A percentile compares a stretch with the other conserved stretches of the same genome.
Conservation (phyloP, 1,140 invertebrate genomes). For the Dendroctonus valens region DNA sequence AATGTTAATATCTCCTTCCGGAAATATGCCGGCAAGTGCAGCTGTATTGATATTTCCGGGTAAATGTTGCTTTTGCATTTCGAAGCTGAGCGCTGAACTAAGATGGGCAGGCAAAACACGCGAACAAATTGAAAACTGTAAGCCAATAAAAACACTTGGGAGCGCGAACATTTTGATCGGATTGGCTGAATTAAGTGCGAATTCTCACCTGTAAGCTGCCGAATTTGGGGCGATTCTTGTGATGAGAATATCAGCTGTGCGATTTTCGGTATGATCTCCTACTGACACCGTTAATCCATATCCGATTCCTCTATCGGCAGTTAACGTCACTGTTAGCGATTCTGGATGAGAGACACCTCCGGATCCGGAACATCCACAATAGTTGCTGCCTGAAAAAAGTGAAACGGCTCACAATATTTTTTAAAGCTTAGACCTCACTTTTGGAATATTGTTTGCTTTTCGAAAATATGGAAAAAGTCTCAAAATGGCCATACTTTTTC, state of each 20-base stretch:
- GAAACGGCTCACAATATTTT: background rate
- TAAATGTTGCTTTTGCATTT: no score
- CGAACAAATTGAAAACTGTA: no score
- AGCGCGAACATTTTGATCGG: no score
- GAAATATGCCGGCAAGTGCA: no score
- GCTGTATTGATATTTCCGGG: no score
- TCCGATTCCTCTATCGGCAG: slow-evolving; percentile 55
- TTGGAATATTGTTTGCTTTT: background rate
- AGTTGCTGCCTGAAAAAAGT: slow-evolving; percentile 37
- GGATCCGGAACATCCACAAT: slow-evolving; percentile 46
- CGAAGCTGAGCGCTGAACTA: no score
- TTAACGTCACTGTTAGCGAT: slow-evolving; percentile 64
- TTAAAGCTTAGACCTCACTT: no score
- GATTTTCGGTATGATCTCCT: slow-evolving; percentile 50
- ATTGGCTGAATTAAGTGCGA: background rate
- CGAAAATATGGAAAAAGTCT: background rate
- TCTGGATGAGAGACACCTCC: slow-evolving; percentile 66
- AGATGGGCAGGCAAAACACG: no score
- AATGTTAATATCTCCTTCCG: no score
- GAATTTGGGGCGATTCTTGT: slow-evolving; percentile 66
- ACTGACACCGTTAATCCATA: slow-evolving; percentile 50
- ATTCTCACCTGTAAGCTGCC: slow-evolving; percentile 68
- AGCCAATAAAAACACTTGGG: no score
- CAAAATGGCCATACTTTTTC: no score
- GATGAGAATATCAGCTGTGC: slow-evolving; percentile 55